Evolutionary conservation across 2,888 invertebrate species (phyloP), one percentile per base, ranked within the genome.

Genomic region (Mimas tiliae): DNA sequence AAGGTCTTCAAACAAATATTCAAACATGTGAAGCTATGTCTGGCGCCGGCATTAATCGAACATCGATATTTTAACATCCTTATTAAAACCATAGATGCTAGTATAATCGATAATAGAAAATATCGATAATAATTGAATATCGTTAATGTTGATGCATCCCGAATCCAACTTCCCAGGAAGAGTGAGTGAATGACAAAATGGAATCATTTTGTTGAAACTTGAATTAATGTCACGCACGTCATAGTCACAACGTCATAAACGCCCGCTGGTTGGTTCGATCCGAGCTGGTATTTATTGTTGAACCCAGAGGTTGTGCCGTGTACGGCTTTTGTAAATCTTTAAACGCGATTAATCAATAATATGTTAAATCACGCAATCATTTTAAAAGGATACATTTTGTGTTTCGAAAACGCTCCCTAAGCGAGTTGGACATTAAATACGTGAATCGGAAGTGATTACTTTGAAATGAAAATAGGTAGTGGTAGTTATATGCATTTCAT

Each of bases 221-320:
- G n/a, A n/a, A 38, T 42, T 51, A 47, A 45, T 33, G n/a, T 53
- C 64, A 64, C 21, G 45, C 53, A 65, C 55, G 55, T 65, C 55
- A 65, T 55, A 65, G 53, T 65, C 45, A 65, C 48, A 48, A 65
- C 55, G 65, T 48, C 55, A 65, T 48, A 58, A 47, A 34, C 55
- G 48, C 58, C 58, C 53, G 55, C 48, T 65, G 16, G 64, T 38
- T 55, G 34, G 21, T 53, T 21, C 34, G 8, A 55, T 7, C 45
- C 45, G 33, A 42, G 62, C 42, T 65, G 65, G 47, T 65, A 65
- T 65, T 65, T 65, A 65, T 65, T 58, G 65, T 65, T n/a, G n/a
- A n/a, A n/a, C n/a, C n/a, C n/a, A n/a, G n/a, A n/a, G n/a, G n/a
- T n/a, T 27, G 27, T 27, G 1, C 27, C 27, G 27, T 65, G 58